phyloP scores from a whole-genome alignment of 2,888 invertebrate genomes.

The Drosophila rubida region DNA sequence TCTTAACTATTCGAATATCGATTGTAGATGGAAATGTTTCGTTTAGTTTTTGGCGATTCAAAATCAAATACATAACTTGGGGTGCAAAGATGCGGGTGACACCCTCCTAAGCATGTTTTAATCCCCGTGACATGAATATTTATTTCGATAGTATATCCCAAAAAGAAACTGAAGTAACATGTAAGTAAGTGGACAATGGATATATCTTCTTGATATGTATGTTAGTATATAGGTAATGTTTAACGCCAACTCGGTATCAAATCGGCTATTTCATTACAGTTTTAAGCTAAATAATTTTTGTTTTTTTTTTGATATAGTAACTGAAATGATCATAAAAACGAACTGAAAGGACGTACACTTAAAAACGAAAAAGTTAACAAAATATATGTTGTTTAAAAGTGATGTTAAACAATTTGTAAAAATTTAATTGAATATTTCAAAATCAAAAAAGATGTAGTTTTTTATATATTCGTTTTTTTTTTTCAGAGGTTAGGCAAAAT shows the following conservation, averaged over 20 bases:
- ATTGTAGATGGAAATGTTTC: conserved; percentile 29
- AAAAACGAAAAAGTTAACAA: conserved; percentile 60
- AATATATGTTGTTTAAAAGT: conserved; percentile 64
- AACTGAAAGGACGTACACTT: conserved; percentile 77
- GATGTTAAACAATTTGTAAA: conserved; percentile 59
- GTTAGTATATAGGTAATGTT: conserved; percentile 16
- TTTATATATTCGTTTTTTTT: conserved; percentile 39
- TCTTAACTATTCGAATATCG: conserved; percentile 33
- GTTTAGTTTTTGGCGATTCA: conserved; percentile 24
- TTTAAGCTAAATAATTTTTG: conserved; percentile 40
- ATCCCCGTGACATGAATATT: conserved; percentile 24
- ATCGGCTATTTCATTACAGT: conserved; percentile 30
- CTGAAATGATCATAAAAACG: conserved; percentile 62
- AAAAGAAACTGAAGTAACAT: conserved; percentile 46
- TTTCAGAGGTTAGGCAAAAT: conserved; percentile 46
- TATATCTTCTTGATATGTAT: conserved; percentile 18
- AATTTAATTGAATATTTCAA: conserved; percentile 57
- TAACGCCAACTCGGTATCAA: conserved; percentile 35
- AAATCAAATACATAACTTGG: conserved; percentile 25
- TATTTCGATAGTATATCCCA: conserved; percentile 16
- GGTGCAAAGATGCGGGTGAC: conserved; percentile 35
- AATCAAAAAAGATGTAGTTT: conserved; percentile 52
- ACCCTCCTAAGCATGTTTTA: conserved; percentile 11
- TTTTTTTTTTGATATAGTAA: conserved; percentile 34
- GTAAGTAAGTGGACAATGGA: conserved; percentile 25